A percentile compares a stretch with the other conserved stretches of the same genome.
Conservation (phyloP, 2,797 vertebrate genomes). For the Catharus ustulatus region DNA sequence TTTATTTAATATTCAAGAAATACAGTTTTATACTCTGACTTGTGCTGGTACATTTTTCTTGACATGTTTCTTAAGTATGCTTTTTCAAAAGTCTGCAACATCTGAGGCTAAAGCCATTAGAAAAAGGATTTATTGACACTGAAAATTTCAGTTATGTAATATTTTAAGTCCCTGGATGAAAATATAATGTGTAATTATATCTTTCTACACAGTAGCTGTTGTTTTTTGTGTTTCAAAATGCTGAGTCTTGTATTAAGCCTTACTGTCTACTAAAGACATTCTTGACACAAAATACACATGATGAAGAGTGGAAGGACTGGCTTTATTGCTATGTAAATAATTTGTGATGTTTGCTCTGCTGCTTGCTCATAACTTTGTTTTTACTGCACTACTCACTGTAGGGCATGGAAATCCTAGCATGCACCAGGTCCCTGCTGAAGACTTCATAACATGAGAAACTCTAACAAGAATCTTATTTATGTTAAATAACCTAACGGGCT, state of each 20-base stretch:
- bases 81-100: background rate
- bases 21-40: background rate
- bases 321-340: background rate
- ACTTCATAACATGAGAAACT: background rate
- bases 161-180: background rate
- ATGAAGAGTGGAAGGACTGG: background rate
- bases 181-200: background rate
- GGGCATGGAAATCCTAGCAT: background rate
- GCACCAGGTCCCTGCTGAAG: background rate
- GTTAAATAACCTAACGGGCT: background rate
- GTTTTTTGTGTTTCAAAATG: background rate
- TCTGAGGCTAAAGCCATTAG: background rate
- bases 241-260: background rate
- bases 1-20: background rate
- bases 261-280: background rate
- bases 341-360: background rate
- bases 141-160: background rate
- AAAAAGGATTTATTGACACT: background rate
- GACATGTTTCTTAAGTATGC: background rate
- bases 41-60: background rate
- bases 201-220: background rate
- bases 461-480: background rate
- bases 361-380: background rate
- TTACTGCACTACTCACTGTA: background rate
- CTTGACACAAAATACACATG: background rate